These are phyloP conservation scores for Yponomeuta plumbellus DNA, from an alignment of 2,888 invertebrate genomes.

Conservation along the genomic window DNA sequence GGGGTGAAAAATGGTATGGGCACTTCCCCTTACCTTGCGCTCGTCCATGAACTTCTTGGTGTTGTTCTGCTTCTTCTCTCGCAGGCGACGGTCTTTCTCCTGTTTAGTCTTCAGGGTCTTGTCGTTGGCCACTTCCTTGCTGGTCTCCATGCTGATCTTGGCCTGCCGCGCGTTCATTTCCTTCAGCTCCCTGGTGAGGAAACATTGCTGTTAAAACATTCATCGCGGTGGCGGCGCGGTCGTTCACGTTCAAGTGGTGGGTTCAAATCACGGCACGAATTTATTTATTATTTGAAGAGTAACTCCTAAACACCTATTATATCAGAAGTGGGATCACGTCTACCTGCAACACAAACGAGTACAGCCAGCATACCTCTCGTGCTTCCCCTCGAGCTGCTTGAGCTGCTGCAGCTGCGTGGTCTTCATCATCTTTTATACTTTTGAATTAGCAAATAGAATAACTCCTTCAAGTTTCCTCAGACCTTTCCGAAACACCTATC, in stretches of 20 bases:
- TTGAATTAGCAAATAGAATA: too few relatives aligned
- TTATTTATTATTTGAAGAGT: too few relatives aligned
- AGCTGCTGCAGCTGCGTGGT: constrained; percentile 88
- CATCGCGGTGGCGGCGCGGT: too few relatives aligned
- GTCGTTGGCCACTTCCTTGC: constrained; percentile 96
- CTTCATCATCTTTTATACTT: constrained; percentile 89
- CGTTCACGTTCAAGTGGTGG: too few relatives aligned
- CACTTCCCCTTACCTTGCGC: constrained; percentile 77
- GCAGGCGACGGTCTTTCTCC: constrained; percentile 94
- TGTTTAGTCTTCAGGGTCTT: constrained; percentile 97
- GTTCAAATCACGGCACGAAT: too few relatives aligned
- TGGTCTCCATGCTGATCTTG: constrained; percentile 97
- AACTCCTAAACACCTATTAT: too few relatives aligned
- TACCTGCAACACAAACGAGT: too few relatives aligned
- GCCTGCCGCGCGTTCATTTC: constrained; percentile 97
- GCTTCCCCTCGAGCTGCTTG: constrained; percentile 92
- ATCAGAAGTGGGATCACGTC: too few relatives aligned
- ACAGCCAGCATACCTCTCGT: constrained; percentile 79
- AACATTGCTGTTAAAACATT: not conserved
- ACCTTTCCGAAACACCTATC: too few relatives aligned
- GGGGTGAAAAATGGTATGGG: not conserved
- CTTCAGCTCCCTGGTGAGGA: constrained; percentile 86
- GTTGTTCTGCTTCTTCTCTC: constrained; percentile 98
- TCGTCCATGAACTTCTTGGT: constrained; percentile 98
- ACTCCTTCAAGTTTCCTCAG: too few relatives aligned